These are phyloP conservation scores for Microhierax caerulescens DNA, from an alignment of 2,797 vertebrate species.

Conservation along the genomic window DNA sequence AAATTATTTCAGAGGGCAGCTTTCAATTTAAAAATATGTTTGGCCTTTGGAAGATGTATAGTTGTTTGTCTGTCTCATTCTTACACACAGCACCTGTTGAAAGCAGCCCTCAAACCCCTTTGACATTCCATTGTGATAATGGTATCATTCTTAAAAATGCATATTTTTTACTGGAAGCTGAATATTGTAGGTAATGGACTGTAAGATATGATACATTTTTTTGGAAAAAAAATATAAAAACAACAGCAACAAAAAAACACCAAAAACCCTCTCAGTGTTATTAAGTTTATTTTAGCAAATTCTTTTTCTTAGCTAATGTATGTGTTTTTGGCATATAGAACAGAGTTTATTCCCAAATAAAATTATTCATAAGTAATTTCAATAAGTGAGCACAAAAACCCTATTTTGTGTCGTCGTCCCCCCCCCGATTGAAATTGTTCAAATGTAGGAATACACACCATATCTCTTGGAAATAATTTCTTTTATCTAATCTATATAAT, in stretches of 20 bases:
- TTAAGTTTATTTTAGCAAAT: neutral
- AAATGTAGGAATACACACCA: neutral
- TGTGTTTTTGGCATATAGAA: neutral
- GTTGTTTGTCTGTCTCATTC: neutral
- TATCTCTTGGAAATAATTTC: neutral
- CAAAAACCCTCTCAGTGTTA: neutral
- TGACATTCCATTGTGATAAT: neutral
- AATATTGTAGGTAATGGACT: neutral
- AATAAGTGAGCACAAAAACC: neutral
- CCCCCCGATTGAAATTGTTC: accelerated
- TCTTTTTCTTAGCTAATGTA: neutral
- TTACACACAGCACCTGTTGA: neutral
- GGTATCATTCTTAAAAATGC: neutral
- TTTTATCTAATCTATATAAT: neutral
- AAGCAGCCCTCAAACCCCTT: neutral
- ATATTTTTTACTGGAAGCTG: neutral
- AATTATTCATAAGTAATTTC: neutral
- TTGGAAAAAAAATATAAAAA: no score
- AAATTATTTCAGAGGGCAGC: neutral
- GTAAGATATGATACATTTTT: neutral
- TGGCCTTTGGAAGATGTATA: neutral
- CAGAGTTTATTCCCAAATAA: neutral
- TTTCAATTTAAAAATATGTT: neutral
- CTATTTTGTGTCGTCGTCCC: neutral
- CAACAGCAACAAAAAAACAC: no score